Evolutionary conservation across 2,888 invertebrate genomes (phyloP), one percentile per base, ranked within the genome.

Genomic region (Ophion ellenae): DNA sequence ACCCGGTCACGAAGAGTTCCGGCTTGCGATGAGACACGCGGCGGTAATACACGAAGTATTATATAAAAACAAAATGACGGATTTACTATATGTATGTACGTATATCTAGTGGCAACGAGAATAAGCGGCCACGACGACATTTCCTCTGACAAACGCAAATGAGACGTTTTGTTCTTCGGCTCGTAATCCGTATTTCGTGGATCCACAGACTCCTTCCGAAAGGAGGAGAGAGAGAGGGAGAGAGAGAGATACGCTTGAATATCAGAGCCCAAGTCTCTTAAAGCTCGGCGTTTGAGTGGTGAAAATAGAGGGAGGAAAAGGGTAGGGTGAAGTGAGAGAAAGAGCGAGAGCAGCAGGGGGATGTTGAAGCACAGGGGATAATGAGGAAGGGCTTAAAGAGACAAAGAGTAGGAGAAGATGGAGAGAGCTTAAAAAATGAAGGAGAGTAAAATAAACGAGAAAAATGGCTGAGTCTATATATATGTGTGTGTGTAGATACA

Each of bases 381-480:
- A 73, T 80, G 64, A 53, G 64, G 14, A 28, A 57, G 47, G 36
- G 17, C 45, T n/a, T 28, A 59, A n/a, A 47, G 53, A 36, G 76
- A 28, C 14, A 7, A 28, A 69, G 17, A 69, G 76, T 53, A n/a
- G 66, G 2, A 64, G 66, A 45, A 70, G 64, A 61, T 45, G 32
- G 79, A 79, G 67, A 77, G 77, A 67, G 40, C 36, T 40, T 59
- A 69, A 75, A 73, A 73, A 45, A 57, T 6, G 74, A 67, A 67
- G 59, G 47, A 24, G n/a, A 45, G 67, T 61, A 20, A 61, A 81
- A 79, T 79, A 59, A 79, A 82, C 28, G 59, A 78, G 75, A 61
- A 79, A 78, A 77, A 78, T 14, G 69, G 59, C 63, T 59, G 78
- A 74, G 53, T 81, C 24, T 24, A 24, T 24, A 24, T 24, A 24